A percentile compares a stretch with the other conserved stretches of the same genome.
Evolutionary conservation across 2,888 invertebrate species (phyloP).

Genomic region (Syritta pipiens): DNA sequence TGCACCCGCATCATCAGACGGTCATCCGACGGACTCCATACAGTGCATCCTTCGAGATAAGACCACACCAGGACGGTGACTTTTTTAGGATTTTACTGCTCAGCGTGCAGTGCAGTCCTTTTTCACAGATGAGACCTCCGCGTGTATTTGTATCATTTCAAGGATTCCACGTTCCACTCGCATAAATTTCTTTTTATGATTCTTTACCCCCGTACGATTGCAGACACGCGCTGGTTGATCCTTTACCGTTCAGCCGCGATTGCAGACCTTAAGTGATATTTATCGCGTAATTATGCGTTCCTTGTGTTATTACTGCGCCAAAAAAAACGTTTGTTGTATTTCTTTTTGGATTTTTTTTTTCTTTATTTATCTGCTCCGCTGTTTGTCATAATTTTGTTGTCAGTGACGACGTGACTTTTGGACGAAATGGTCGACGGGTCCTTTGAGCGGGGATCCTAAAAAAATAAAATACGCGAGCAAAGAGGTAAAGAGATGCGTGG

Average conservation of each 20-base stretch:
- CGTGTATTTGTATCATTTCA: conserved; percentile 34
- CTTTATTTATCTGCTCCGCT: conserved; percentile 4
- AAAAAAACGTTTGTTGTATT: no score
- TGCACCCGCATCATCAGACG: conserved; percentile 1
- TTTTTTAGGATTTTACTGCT: conserved; percentile 45
- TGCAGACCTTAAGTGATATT: conserved; percentile 60
- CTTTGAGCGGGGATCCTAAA: conserved; percentile 56
- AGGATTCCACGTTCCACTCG: conserved; percentile 63
- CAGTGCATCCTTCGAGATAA: conserved; percentile 48
- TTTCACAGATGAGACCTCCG: no score
- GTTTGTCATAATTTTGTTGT: conserved; percentile 23
- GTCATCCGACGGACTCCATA: conserved; percentile 55
- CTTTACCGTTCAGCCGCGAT: conserved; percentile 27
- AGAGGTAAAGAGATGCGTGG: conserved; percentile 42
- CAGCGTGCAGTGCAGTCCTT: conserved; percentile 34
- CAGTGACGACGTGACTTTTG: conserved; percentile 63
- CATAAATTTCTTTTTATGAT: conserved; percentile 68
- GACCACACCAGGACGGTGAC: conserved; percentile 38
- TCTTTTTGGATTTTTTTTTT: conserved; percentile 37
- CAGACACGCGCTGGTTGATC: conserved; percentile 66
- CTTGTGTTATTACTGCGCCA: conserved; percentile 57
- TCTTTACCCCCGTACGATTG: conserved; percentile 41
- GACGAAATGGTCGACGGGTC: conserved; percentile 37
- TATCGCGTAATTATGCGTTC: conserved; percentile 65
- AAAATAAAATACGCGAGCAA: conserved; percentile 49